A percentile compares a stretch with the other conserved stretches of the same genome.
phyloP scores from a whole-genome alignment of 2,888 invertebrate genomes.

The Clitarchus hookeri region DNA sequence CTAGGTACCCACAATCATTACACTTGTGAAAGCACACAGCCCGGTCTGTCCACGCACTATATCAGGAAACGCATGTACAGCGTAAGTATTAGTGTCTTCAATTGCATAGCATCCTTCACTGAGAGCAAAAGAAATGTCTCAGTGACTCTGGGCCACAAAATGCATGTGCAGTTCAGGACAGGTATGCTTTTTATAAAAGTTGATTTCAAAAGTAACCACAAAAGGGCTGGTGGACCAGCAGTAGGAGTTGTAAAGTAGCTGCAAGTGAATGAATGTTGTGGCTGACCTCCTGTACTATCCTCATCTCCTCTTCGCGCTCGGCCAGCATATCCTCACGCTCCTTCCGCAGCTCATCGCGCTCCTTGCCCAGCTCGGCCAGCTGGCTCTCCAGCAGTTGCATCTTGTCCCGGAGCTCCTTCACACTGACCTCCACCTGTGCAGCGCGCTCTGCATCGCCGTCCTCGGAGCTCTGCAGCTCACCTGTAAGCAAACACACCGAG shows the following conservation, averaged over 20 bases:
- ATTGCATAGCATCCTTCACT: too few relatives aligned
- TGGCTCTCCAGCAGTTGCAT: constrained; percentile 52
- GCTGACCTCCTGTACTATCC: constrained; percentile 58
- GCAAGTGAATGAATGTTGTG: too few relatives aligned
- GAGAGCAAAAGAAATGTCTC: too few relatives aligned
- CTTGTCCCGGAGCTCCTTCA: constrained; percentile 37
- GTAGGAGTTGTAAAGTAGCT: too few relatives aligned
- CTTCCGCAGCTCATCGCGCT: constrained; percentile 56
- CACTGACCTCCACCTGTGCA: constrained; percentile 29
- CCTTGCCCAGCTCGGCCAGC: constrained; percentile 56
- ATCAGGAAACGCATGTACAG: too few relatives aligned
- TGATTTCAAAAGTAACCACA: neutral
- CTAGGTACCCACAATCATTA: too few relatives aligned
- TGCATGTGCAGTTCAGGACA: too few relatives aligned
- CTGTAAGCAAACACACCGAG: constrained; percentile 22
- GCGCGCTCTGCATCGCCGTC: constrained; percentile 27
- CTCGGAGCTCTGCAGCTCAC: constrained; percentile 32
- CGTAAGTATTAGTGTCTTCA: too few relatives aligned
- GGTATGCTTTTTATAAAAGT: too few relatives aligned
- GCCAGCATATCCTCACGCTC: constrained; percentile 46
- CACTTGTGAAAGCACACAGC: too few relatives aligned
- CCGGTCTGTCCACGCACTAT: too few relatives aligned
- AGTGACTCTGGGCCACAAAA: too few relatives aligned
- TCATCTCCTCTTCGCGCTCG: constrained; percentile 57
- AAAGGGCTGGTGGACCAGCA: neutral